Evolutionary conservation across 2,888 invertebrate genomes (phyloP).

Genomic region (Brachyopa scutellaris): DNA sequence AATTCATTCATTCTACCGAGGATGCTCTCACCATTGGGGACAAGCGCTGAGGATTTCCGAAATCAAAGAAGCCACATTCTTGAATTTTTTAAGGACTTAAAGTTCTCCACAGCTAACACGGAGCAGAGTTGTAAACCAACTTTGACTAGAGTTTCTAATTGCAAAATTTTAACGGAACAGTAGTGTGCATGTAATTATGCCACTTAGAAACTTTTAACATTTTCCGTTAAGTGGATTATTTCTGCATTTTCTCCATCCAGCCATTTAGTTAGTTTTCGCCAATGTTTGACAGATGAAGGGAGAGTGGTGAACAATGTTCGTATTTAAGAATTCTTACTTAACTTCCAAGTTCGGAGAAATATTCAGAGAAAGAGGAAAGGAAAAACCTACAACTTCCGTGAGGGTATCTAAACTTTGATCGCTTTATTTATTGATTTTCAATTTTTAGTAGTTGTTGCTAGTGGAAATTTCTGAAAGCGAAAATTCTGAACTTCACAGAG

Average conservation of each 20-base stretch:
- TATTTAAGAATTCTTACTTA: too few relatives aligned
- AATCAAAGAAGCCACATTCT: background rate
- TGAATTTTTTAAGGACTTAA: background rate
- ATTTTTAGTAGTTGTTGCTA: background rate
- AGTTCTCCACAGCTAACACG: background rate
- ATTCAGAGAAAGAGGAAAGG: background rate
- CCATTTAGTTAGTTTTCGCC: too few relatives aligned
- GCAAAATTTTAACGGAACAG: background rate
- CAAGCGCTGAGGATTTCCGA: background rate
- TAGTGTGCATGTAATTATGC: background rate
- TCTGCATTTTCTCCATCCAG: background rate
- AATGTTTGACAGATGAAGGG: too few relatives aligned
- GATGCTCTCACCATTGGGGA: background rate
- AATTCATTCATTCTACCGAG: background rate
- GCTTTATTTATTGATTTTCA: background rate
- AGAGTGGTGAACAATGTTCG: too few relatives aligned
- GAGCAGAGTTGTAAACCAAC: background rate
- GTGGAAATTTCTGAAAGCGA: background rate
- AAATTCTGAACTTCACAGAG: background rate
- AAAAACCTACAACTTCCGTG: background rate
- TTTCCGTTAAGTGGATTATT: background rate
- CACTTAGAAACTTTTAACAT: background rate
- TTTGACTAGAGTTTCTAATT: background rate
- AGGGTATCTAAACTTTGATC: background rate
- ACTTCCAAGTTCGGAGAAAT: background rate